Evolutionary conservation across 2,113 vertebrate genomes (phyloP), one percentile per base, ranked within the genome.

Genomic region (Thomomys bottae): DNA sequence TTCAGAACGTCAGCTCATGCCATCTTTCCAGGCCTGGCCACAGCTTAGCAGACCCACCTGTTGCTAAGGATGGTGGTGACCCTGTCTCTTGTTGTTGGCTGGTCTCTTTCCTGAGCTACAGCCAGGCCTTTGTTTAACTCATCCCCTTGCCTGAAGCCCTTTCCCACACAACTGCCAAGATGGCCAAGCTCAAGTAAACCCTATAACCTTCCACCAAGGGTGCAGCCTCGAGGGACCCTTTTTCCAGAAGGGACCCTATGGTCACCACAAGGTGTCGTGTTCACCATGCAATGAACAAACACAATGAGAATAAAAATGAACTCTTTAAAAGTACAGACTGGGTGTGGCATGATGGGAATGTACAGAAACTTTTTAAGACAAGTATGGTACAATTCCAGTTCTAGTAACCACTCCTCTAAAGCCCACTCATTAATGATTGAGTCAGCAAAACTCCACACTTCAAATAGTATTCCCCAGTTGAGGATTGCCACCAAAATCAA

Each of bases 211-310:
- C 49, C 15, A 4, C 18, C 49, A 17, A 17, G 11, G 49, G 15
- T 15, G 11, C 14, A 15, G 49, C 49, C 49, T 54, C 45, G 14
- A 54, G 49, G 49, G 49, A 17, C 49, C 49, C 49, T 54, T 54
- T 54, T 15, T 17, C 18, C 49, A 49, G 45, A 49, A 49, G 45
- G 45, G 14, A 8, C 14, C 45, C 45, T 49, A 49, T 49, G 45
- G 63, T 12, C 4, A 42, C 12, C 4, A 32, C 18, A 4, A 1
- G 0, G 26, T 59, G 17, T 64, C 64, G 72, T 2, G 3, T 3
- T 68, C 38, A 61, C 21, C 28, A 7, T 3, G 34, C 0, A 21
- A 26, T 57, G 77, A 8, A 15, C 45, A 77, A 23, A 71, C 12
- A 61, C 26, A 63, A 26, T n/a, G n/a, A 59, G 59, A 75, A 36